Percentiles rank a stretch among this genome's conserved stretches.
Conservation (phyloP, 1,140 invertebrate species). For the Conus ventricosus region DNA sequence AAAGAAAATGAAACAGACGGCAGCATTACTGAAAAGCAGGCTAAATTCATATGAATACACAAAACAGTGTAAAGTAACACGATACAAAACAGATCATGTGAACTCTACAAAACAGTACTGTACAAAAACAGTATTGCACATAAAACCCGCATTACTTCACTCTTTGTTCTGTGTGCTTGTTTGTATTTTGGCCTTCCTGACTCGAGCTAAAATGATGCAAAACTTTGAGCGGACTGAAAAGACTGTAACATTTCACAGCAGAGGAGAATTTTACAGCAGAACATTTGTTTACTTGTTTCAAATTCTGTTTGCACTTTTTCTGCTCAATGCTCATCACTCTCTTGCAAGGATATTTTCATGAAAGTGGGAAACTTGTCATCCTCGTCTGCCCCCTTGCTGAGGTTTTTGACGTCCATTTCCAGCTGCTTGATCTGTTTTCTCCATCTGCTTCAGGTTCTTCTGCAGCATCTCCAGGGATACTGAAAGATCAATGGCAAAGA, state of each 20-base stretch:
- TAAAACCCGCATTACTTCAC: no score
- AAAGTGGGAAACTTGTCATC: constrained; percentile 89
- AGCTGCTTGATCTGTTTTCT: constrained; percentile 88
- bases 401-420: constrained; percentile 89
- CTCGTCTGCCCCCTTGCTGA: constrained; percentile 78
- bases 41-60: no score
- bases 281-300: neutral
- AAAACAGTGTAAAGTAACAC: no score
- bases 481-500: constrained; percentile 59
- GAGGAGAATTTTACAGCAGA: neutral
- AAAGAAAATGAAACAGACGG: no score
- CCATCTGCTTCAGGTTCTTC: constrained; percentile 90
- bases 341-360: constrained; percentile 84
- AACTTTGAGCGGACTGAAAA: no score
- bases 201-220: no score
- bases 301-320: neutral
- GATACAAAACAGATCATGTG: no score
- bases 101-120: no score
- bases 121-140: no score
- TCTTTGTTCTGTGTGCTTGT: no score
- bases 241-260: neutral
- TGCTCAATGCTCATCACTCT: neutral
- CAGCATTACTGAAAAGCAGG: no score
- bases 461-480: constrained; percentile 91
- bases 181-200: no score